These are phyloP conservation scores for Leptonema lineaticorne DNA, from an alignment of 1,140 invertebrate genomes.

Conservation along the genomic window DNA sequence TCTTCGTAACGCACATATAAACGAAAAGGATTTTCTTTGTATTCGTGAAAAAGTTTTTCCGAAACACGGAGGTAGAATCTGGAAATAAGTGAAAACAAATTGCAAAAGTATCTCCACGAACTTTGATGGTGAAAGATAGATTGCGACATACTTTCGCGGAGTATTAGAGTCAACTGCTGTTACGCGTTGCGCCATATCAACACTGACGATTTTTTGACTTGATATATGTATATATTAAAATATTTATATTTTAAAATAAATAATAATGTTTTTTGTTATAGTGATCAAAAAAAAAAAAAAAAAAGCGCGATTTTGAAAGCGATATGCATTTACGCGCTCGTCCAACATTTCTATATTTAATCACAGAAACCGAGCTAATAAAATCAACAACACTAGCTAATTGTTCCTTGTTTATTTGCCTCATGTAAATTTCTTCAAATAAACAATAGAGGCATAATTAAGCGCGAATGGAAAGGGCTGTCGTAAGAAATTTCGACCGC, in stretches of 20 bases:
- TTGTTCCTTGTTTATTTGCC: conserved; percentile 35
- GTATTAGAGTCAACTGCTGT: not conserved
- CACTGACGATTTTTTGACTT: too few species aligned
- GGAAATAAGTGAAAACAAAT: conserved; percentile 25
- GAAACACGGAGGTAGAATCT: not conserved
- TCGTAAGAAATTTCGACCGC: not conserved
- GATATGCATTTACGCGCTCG: too few species aligned
- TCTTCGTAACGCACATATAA: not conserved
- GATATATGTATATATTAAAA: too few species aligned
- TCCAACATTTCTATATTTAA: conserved; percentile 27
- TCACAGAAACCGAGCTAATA: conserved; percentile 30
- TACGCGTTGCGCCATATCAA: not conserved
- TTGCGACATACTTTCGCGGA: conserved; percentile 15
- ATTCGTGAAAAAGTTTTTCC: conserved; percentile 11
- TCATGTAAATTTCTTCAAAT: conserved; percentile 34
- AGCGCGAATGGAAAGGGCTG: not conserved
- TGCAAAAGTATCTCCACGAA: conserved; percentile 13
- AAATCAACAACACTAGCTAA: conserved; percentile 35
- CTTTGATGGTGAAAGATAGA: conserved; percentile 26
- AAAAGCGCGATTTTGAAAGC: too few species aligned
- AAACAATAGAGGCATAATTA: conserved; percentile 33
- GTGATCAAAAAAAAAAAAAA: too few species aligned
- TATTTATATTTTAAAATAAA: too few species aligned
- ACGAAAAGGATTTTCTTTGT: not conserved
- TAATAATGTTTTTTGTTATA: too few species aligned